Evolutionary conservation across 1,140 invertebrate genomes (phyloP).

Genomic region (Nasonia longicornis): DNA sequence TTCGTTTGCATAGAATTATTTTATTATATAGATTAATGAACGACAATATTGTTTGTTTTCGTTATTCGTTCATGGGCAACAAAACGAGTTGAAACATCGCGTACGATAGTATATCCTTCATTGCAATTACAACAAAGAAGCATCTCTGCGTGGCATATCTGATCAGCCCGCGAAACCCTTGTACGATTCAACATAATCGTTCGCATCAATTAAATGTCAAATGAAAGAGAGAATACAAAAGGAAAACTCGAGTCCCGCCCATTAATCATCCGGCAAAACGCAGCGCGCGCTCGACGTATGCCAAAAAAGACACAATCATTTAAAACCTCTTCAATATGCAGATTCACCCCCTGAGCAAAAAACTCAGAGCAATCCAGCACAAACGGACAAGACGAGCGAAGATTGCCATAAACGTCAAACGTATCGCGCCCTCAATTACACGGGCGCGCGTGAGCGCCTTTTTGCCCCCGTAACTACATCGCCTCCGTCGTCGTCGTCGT

Average conservation of each 20-base stretch:
- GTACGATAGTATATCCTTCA: background rate
- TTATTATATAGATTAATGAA: background rate
- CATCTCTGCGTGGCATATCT: background rate
- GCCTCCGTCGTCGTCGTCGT: background rate
- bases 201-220: no score
- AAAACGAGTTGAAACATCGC: background rate
- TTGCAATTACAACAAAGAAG: no score
- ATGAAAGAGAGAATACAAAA: no score
- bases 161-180: no score
- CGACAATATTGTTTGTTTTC: background rate
- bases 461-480: constrained; percentile 5
- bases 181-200: no score
- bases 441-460: background rate
- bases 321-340: constrained; percentile 8
- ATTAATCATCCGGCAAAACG: no score
- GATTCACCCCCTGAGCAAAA: constrained; percentile 2
- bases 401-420: constrained; percentile 38
- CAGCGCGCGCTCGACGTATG: no score
- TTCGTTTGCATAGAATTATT: background rate
- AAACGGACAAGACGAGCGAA: constrained; percentile 20
- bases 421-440: constrained; percentile 39
- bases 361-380: background rate
- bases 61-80: background rate
- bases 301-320: background rate
- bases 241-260: no score